phyloP scores from a whole-genome alignment of 2,888 invertebrate species.

The Proisotoma minuta region DNA sequence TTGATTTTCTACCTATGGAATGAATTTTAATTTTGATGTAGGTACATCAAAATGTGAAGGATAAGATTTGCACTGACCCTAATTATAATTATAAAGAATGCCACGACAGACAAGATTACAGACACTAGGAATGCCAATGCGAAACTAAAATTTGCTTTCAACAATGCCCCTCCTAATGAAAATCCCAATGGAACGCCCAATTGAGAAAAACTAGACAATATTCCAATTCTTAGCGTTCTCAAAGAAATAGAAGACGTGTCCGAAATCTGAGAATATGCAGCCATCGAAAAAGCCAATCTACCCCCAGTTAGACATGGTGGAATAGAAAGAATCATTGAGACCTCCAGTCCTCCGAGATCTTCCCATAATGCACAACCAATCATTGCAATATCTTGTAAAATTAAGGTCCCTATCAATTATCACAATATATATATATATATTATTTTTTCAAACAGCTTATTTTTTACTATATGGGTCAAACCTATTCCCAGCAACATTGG shows the following conservation, averaged over 20 bases:
- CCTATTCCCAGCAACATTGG: conserved; percentile 39
- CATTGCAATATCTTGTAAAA: no score
- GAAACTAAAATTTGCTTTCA: conserved; percentile 13
- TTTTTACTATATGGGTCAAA: no score
- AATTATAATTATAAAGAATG: conserved; percentile 7
- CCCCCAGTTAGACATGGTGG: neutral
- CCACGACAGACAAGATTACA: neutral
- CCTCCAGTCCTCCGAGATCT: conserved; percentile 1
- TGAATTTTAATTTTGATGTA: no score
- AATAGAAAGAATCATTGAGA: neutral
- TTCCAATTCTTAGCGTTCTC: conserved; percentile 61
- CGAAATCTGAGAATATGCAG: conserved; percentile 41
- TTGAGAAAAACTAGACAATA: conserved; percentile 49
- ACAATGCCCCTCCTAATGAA: conserved; percentile 38
- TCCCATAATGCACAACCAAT: conserved; percentile 1
- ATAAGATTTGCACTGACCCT: conserved; percentile 11
- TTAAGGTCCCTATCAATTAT: no score
- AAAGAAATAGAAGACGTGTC: conserved; percentile 54
- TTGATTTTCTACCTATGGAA: no score
- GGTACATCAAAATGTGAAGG: no score
- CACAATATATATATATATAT: no score
- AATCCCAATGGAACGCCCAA: conserved; percentile 35
- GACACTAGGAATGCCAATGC: neutral
- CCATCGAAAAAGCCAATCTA: conserved; percentile 39
- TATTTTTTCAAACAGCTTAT: no score